Base-by-base conservation (phyloP, 2,888 invertebrate species). In the Caenorhabditis uteleia region DNA sequence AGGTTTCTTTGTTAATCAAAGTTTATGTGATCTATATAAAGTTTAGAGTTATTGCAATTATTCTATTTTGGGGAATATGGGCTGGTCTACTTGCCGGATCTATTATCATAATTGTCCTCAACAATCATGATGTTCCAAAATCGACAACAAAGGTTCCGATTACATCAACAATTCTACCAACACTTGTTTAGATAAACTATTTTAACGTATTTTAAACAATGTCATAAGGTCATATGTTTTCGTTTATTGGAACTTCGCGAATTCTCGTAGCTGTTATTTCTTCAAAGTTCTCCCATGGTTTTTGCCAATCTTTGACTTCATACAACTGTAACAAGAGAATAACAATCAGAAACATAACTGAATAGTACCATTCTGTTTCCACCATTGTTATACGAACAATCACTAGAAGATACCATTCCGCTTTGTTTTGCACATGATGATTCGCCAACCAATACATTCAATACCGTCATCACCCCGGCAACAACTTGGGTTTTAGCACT, bases 231-330 rank as follows among this genome's bases (percentile, higher is more conserved):
- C n/a, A n/a, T n/a, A n/a, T n/a, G n/a, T n/a, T n/a, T 18, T 74
- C 70, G 29, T 43, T 29, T 14, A 58, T 56, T 18, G 49, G 43
- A 36, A 74, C 74, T 42, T 54, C 49, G 16, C 74, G 55, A 25
- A 74, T 50, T 53, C 70, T 71, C 36, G 60, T 55, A 2, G 67
- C 70, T 14, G 44, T 57, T 53, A 53, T 68, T 49, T 74, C 61
- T 27, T 60, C 54, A 34, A 72, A 74, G 54, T 74, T 72, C 59
- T 70, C 68, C 74, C 74, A 74, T 34, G 71, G 68, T 45, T 70
- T 71, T 61, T 72, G 70, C 68, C 68, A 74, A 12, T 69, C 40
- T n/a, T 47, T 55, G 18, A 74, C 60, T 21, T 62, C 61, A 57
- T 68, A 70, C n/a, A 70, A 23, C 20, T 60, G 48, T 23, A 55